Base-by-base conservation (phyloP, 2,888 invertebrate species). In the Trisateles emortualis region DNA sequence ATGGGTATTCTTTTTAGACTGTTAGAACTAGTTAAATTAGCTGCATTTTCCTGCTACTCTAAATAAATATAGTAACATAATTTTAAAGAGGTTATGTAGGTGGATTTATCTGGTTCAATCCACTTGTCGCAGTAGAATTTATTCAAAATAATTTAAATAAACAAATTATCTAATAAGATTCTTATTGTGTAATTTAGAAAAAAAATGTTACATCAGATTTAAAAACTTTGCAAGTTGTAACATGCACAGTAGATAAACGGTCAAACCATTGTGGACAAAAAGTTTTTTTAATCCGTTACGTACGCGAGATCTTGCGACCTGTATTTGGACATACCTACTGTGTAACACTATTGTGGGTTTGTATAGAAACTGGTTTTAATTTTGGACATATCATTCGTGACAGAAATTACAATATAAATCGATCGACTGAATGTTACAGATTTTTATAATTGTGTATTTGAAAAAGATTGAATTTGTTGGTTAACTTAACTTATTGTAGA, bases 241-340 rank as follows among this genome's bases (percentile, higher is more conserved):
- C 56, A 29, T 54, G 56, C 64, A 68, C 61, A 71, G 58, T 57
- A 54, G 4, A 36, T 17, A 40, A 65, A 59, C 63, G 56, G 63
- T 68, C 41, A 64, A 45, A 52, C 14, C 22, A 41, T 54, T 29
- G 11, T 41, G 32, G 52, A 59, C 57, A 47, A 52, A 70, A 56
- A 60, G 48, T 33, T 10, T 17, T 41, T 38, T 39, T 33, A 35
- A 40, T 42, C 24, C 47, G 19, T 29, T 43, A n/a, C 17, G 40
- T 48, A 13, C 16, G 43, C 16, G 32, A 49, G 44, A 38, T 53
- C 22, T 24, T 50, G 53, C 38, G 36, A 44, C 50, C 42, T 54
- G 41, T 44, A 33, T 56, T 40, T 41, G 35, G 33, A 43, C 48
- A 54, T 54, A 45, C 17, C 33, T 41, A 48, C 58, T 33, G 32